Evolutionary conservation across 2,797 vertebrate genomes (phyloP).

Genomic region (Onychomys leucogaster): DNA sequence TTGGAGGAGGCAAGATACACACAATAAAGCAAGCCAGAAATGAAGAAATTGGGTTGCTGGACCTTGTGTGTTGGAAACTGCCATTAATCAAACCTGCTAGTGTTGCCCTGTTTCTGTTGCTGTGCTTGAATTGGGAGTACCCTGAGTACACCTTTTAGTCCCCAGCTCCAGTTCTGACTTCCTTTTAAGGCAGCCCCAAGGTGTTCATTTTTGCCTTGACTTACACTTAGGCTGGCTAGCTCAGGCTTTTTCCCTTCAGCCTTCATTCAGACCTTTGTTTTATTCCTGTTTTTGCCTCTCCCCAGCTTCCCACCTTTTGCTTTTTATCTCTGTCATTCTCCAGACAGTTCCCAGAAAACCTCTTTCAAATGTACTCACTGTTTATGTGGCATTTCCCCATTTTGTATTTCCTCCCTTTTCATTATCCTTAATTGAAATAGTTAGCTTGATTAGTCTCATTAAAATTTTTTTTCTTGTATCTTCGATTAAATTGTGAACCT

Average conservation of each 20-base stretch:
- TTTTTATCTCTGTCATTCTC: neutral
- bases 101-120: neutral
- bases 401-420: conserved; percentile 16
- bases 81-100: neutral
- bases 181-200: neutral
- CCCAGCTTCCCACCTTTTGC: neutral
- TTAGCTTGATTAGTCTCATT: conserved; percentile 51
- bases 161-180: neutral
- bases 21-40: neutral
- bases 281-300: neutral
- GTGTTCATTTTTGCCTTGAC: neutral
- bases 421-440: conserved; percentile 20
- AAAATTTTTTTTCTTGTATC: neutral
- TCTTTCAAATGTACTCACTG: neutral
- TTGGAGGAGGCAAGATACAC: neutral
- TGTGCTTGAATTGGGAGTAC: neutral
- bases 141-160: neutral
- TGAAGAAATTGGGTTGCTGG: neutral
- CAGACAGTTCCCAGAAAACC: neutral
- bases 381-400: neutral
- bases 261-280: neutral
- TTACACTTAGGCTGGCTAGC: neutral
- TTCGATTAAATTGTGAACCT: conserved; percentile 59
- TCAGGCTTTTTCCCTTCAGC: neutral
- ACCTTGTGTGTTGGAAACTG: neutral